A percentile compares a stretch with the other conserved stretches of the same genome.
These are phyloP conservation scores for Conus canariensis DNA, from an alignment of 2,888 invertebrate species.

Conservation along the genomic window DNA sequence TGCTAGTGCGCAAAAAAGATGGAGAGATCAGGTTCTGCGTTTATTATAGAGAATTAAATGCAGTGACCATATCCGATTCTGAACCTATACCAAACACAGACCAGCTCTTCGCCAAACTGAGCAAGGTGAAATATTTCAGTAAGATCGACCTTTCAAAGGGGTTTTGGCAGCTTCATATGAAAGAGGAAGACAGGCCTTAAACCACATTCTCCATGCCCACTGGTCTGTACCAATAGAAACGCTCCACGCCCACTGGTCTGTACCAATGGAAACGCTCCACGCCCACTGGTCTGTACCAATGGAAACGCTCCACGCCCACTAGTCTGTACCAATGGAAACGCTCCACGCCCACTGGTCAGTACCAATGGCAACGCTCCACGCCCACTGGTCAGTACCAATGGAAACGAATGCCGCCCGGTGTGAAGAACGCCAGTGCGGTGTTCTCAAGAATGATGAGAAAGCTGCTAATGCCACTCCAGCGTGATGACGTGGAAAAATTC, in stretches of 20 bases:
- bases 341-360: too few relatives aligned
- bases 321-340: too few relatives aligned
- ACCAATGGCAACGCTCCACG: too few relatives aligned
- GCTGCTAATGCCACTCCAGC: neutral
- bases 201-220: neutral
- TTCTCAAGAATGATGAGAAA: slow-evolving; percentile 20
- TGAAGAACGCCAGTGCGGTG: too few relatives aligned
- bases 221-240: too few relatives aligned
- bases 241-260: too few relatives aligned
- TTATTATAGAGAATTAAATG: slow-evolving; percentile 41
- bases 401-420: slow-evolving; percentile 33
- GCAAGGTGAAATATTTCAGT: neutral
- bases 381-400: neutral
- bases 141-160: slow-evolving; percentile 30
- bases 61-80: slow-evolving; percentile 50
- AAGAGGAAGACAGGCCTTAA: neutral
- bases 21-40: slow-evolving; percentile 30
- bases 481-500: neutral
- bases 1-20: slow-evolving; percentile 22
- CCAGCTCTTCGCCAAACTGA: neutral
- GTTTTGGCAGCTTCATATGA: slow-evolving; percentile 25
- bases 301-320: too few relatives aligned
- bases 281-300: too few relatives aligned
- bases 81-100: slow-evolving; percentile 46
- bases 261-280: too few relatives aligned